Base-by-base conservation (phyloP, 2,888 invertebrate species). In the Xestia sexstrigata region DNA sequence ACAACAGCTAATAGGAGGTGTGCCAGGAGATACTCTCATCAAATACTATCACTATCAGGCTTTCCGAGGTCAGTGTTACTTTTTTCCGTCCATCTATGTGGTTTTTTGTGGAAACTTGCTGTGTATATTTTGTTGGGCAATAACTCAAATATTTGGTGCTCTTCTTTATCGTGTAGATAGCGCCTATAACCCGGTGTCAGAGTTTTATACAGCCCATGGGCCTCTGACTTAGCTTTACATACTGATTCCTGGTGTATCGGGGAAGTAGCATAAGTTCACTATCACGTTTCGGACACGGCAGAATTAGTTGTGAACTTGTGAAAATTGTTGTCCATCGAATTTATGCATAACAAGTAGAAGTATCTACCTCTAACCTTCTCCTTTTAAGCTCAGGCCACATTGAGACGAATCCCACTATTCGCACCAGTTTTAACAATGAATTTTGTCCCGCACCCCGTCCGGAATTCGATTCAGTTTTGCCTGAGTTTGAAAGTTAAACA, bases 1-100 rank as follows among this genome's bases (percentile, higher is more conserved):
- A 69, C 68, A 69, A 69, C 35, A 52, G 35, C 68, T 52, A 39
- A 55, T 35, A 39, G 11, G 68, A 69, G 68, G 35, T 35, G 52
- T 52, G 52, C 15, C n/a, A n/a, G 52, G 5, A 69, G 52, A 69
- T 60, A 62, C 30, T 30, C 6, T 70, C 70, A 62, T 62, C 70
- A 3, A n/a, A n/a, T 8, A 11, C 15, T 35, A 8, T 52, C 35
- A 35, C n/a, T 69, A 2, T 62, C 45, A 47, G 58, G 39, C 26
- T 55, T 70, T 26, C 13, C 5, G 20, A 42, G 70, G 39, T 58
- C 13, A 70, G 70, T 58, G 70, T 30, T 45, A 30, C 23, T 30
- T 23, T 70, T 45, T 3, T 30, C 23, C 30, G 45, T 6, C 8
- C 60, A 9, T 49, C 49, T 20, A 23, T 52, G 26, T 45, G 15